phyloP scores from a whole-genome alignment of 2,797 vertebrate genomes.

The Syngnathus acus region DNA sequence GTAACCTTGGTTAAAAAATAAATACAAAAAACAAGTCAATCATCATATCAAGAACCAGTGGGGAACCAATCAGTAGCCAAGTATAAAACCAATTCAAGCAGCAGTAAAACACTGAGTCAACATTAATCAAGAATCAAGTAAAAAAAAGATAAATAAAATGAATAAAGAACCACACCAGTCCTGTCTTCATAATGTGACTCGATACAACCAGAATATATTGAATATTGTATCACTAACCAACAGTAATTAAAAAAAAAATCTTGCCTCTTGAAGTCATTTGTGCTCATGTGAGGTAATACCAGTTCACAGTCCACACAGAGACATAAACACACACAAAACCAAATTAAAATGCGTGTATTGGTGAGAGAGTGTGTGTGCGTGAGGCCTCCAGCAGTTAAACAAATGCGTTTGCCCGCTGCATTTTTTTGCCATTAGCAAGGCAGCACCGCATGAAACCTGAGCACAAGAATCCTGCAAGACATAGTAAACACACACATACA shows the following conservation, averaged over 20 bases:
- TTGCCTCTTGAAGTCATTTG: background rate
- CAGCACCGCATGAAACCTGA: constrained; percentile 50
- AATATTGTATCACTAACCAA: background rate
- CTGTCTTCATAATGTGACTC: background rate
- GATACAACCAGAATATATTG: background rate
- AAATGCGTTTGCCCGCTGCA: constrained; percentile 36
- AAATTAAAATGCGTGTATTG: constrained; percentile 10
- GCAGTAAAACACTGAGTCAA: background rate
- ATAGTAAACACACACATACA: constrained; percentile 11
- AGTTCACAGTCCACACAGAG: background rate
- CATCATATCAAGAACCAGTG: too few relatives aligned
- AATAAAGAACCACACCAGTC: background rate
- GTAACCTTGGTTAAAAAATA: too few relatives aligned
- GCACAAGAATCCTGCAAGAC: constrained; percentile 35
- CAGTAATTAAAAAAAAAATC: background rate
- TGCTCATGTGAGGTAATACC: background rate
- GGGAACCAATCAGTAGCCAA: too few relatives aligned
- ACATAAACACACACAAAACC: background rate
- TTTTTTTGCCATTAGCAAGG: constrained; percentile 50
- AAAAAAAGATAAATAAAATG: background rate
- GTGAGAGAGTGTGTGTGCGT: constrained; percentile 6
- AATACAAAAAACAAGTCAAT: too few relatives aligned
- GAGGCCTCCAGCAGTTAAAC: constrained; percentile 34
- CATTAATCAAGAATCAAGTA: background rate
- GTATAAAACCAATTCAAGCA: too few relatives aligned